phyloP scores from a whole-genome alignment of 2,113 vertebrate genomes.

The Taxidea taxus region DNA sequence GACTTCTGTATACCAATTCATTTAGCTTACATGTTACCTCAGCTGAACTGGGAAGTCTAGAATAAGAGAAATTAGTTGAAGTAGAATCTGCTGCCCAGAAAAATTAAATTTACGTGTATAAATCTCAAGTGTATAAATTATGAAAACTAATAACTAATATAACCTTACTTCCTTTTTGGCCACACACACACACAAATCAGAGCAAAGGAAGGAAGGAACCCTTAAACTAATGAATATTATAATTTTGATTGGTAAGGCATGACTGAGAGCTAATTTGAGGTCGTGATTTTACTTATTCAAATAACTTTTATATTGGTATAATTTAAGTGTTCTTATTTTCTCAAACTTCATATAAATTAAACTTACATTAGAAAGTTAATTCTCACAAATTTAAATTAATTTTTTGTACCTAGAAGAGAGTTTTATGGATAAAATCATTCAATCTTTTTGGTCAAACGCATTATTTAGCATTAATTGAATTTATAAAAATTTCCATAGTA shows the following conservation, averaged over 20 bases:
- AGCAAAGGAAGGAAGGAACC: background rate
- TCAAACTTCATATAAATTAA: background rate
- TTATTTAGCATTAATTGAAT: slow-evolving; percentile 6
- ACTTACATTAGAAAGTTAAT: slow-evolving; percentile 26
- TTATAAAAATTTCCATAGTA: background rate
- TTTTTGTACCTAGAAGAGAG: background rate
- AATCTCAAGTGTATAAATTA: background rate
- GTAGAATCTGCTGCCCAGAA: background rate
- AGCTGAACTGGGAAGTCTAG: background rate
- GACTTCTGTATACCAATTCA: background rate
- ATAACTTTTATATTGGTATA: background rate
- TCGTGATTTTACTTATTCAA: background rate
- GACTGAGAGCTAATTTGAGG: background rate
- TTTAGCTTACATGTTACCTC: background rate
- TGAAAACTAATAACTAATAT: background rate
- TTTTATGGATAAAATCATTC: slow-evolving; percentile 23
- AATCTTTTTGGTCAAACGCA: background rate
- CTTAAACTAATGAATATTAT: slow-evolving; percentile 15
- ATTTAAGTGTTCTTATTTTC: background rate
- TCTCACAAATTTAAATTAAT: slow-evolving; percentile 26
- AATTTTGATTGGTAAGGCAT: background rate
- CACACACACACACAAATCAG: background rate
- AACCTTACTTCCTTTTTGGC: background rate
- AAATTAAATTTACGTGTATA: background rate
- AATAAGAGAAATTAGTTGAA: background rate